Percentiles rank a stretch among this genome's conserved stretches.
phyloP scores from a whole-genome alignment of 2,113 vertebrate genomes.

The Tichodroma muraria region DNA sequence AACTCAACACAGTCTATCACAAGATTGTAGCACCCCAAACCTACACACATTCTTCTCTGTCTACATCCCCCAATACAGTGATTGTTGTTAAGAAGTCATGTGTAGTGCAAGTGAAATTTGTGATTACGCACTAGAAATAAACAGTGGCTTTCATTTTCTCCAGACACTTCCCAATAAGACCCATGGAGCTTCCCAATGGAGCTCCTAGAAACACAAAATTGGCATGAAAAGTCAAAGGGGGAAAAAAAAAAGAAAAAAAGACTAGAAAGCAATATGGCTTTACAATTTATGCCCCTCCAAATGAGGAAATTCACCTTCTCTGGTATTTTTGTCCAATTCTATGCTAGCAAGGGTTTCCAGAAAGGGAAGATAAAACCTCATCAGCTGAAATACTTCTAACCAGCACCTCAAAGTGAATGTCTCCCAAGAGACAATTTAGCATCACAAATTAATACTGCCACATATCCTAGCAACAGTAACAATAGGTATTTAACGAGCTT shows the following conservation, averaged over 20 bases:
- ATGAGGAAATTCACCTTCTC: background rate
- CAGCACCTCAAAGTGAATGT: background rate
- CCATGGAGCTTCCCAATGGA: accelerated
- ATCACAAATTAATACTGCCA: background rate
- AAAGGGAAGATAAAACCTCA: background rate
- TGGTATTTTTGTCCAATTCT: background rate
- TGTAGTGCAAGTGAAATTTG: background rate
- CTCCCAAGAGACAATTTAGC: background rate
- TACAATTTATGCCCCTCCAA: background rate
- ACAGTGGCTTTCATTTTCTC: background rate
- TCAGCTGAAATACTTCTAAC: background rate
- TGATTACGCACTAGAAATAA: background rate
- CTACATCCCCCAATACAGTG: background rate
- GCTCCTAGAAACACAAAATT: background rate
- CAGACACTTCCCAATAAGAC: background rate
- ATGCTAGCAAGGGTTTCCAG: background rate
- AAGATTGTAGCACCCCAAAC: background rate
- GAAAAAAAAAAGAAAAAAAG: accelerated
- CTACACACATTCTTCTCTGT: background rate
- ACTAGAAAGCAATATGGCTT: background rate
- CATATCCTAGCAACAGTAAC: slow-evolving; percentile 16
- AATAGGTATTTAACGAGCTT: background rate
- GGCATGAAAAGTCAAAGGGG: accelerated
- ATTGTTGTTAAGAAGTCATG: background rate
- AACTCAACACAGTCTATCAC: background rate